phyloP scores from a whole-genome alignment of 30 jellyfish, hydroid and myxozoan species.

The Aurelia sp. region DNA sequence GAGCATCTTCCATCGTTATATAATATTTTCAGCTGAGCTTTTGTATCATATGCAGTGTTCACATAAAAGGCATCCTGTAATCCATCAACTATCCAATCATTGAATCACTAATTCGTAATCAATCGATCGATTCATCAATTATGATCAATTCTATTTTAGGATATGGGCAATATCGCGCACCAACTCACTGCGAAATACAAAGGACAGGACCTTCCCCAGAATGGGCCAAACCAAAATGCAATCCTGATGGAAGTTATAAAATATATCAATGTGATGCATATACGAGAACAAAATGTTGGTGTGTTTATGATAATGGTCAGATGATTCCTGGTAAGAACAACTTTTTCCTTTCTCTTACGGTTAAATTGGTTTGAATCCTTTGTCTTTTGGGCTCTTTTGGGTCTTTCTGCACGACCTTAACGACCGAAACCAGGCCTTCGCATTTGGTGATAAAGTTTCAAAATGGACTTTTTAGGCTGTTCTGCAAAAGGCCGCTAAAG shows the following conservation, averaged over 20 bases:
- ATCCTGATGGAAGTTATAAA: conserved; percentile 93
- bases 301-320: conserved; percentile 94
- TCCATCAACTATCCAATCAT: too few relatives aligned
- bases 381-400: too few relatives aligned
- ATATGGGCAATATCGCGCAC: conserved; percentile 42
- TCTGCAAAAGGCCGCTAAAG: too few relatives aligned
- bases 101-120: background rate
- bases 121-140: background rate
- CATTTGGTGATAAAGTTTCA: too few relatives aligned
- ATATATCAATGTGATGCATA: conserved; percentile 93
- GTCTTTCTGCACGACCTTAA: too few relatives aligned
- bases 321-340: conserved; percentile 88
- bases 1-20: too few relatives aligned
- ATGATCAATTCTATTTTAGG: background rate
- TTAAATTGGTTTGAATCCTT: background rate
- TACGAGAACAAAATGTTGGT: conserved; percentile 91
- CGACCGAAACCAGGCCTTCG: too few relatives aligned
- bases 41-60: too few relatives aligned
- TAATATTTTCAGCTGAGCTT: too few relatives aligned
- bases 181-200: conserved; percentile 56
- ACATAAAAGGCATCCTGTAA: too few relatives aligned
- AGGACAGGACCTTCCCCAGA: conserved; percentile 75
- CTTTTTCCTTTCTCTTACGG: background rate
- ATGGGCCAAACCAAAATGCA: conserved; percentile 91
- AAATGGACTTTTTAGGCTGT: too few relatives aligned